Percentiles rank a stretch among this genome's conserved stretches.
phyloP scores from a whole-genome alignment of 2,797 vertebrate genomes.

The Podarcis lilfordi region DNA sequence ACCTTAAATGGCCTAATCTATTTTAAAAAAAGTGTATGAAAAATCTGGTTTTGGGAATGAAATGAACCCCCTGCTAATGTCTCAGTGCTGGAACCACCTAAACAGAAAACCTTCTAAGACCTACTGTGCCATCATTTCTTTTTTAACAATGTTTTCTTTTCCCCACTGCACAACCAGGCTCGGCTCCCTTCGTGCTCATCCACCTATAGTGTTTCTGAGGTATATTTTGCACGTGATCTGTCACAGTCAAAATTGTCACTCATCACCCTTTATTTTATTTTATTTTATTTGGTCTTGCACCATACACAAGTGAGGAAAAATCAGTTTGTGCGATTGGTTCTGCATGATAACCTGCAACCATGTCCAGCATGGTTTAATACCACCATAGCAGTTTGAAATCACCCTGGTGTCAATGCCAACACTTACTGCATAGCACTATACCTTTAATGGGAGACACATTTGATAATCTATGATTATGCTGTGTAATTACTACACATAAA shows the following conservation, averaged over 20 bases:
- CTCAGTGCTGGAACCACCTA: constrained; percentile 78
- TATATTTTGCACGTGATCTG: constrained; percentile 95
- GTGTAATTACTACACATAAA: neutral
- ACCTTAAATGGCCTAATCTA: constrained; percentile 64
- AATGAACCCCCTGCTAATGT: constrained; percentile 73
- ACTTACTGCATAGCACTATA: constrained; percentile 5
- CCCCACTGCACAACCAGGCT: constrained; percentile 94
- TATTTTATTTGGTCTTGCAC: constrained; percentile 75
- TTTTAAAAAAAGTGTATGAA: constrained; percentile 60
- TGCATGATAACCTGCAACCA: constrained; percentile 74
- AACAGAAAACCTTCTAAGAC: constrained; percentile 77
- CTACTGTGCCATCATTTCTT: constrained; percentile 78
- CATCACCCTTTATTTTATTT: constrained; percentile 76
- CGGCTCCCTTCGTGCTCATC: constrained; percentile 99
- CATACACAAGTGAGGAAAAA: constrained; percentile 74
- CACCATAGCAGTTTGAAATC: constrained; percentile 56
- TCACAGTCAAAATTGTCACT: constrained; percentile 81
- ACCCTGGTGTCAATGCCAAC: constrained; percentile 26
- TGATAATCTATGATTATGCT: constrained; percentile 25
- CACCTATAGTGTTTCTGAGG: constrained; percentile 99
- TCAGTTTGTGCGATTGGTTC: constrained; percentile 63
- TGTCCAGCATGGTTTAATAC: constrained; percentile 73
- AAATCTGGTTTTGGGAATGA: constrained; percentile 66
- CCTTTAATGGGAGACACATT: constrained; percentile 8
- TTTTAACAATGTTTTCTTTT: constrained; percentile 88